A percentile compares a stretch with the other conserved stretches of the same genome.
Evolutionary conservation across 2,797 vertebrate genomes (phyloP).

Genomic region (Chloroceryle amazona): DNA sequence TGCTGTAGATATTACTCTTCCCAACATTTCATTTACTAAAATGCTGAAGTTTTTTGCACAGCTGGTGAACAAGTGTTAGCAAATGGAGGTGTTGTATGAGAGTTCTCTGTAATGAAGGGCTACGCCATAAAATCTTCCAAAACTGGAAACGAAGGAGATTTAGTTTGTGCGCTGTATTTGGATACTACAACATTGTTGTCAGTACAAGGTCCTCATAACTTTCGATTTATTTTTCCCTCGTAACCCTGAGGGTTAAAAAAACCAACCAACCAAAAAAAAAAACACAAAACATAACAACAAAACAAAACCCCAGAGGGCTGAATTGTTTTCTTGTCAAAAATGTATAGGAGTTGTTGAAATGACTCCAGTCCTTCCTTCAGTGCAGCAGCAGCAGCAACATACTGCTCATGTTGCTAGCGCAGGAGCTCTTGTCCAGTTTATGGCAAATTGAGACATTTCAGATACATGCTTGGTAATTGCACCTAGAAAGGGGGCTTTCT

Average conservation of each 20-base stretch:
- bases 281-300: too few relatives aligned
- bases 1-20: background rate
- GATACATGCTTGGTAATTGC: rapidly evolving
- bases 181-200: background rate
- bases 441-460: background rate
- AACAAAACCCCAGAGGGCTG: background rate
- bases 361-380: background rate
- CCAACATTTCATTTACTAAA: background rate
- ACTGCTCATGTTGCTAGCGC: background rate
- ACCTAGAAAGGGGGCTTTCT: background rate
- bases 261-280: too few relatives aligned
- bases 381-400: background rate
- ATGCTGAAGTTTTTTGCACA: background rate
- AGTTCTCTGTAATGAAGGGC: background rate
- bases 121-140: background rate
- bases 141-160: background rate
- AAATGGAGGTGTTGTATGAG: background rate
- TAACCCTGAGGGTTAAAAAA: background rate
- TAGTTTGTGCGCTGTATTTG: background rate
- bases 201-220: background rate
- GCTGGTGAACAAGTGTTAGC: background rate
- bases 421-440: background rate
- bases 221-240: background rate
- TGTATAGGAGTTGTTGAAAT: background rate
- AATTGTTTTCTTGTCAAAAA: background rate